These are phyloP conservation scores for Grammomys dolichurus DNA, from an alignment of 2,113 vertebrate species.

Conservation along the genomic window DNA sequence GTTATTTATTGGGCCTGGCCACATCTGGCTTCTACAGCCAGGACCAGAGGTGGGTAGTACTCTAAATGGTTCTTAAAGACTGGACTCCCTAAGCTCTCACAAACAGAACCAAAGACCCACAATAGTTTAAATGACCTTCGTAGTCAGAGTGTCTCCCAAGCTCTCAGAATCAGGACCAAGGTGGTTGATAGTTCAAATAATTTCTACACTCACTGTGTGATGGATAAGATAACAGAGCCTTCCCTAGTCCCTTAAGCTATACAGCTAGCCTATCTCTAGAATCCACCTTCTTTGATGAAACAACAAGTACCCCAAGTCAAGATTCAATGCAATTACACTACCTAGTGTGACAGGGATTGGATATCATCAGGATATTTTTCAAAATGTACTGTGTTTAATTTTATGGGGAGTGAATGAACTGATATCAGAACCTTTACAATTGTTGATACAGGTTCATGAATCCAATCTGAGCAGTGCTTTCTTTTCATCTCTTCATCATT, in stretches of 20 bases:
- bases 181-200: not conserved
- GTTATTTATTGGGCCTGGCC: not conserved
- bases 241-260: not conserved
- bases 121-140: not conserved
- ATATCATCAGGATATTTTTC: not conserved
- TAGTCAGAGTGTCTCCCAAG: not conserved
- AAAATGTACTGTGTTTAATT: not conserved
- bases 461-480: not conserved
- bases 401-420: not conserved
- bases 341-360: too few species aligned
- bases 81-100: not conserved
- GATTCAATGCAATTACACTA: not conserved
- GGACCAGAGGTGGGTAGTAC: not conserved
- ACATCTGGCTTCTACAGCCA: not conserved
- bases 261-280: not conserved
- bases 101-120: not conserved
- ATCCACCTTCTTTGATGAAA: not conserved
- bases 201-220: not conserved
- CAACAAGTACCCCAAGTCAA: accelerated
- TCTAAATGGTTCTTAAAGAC: not conserved
- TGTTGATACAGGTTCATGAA: not conserved
- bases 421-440: not conserved
- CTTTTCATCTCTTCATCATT: not conserved
- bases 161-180: not conserved
- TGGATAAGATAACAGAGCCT: not conserved